Base-by-base conservation (phyloP, 2,797 vertebrate species). In the Myotis pilosus region DNA sequence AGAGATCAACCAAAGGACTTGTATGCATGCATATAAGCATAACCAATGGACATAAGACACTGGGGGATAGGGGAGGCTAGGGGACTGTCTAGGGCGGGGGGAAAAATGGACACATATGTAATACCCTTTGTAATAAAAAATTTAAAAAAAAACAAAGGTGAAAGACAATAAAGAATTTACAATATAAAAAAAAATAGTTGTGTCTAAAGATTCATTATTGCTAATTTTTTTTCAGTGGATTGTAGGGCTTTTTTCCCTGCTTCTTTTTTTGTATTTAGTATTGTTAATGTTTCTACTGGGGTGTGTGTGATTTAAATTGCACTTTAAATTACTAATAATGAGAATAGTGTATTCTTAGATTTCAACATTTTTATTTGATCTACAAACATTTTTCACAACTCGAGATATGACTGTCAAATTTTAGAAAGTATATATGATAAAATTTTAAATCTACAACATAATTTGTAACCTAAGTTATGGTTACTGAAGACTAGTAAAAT, bases 291-390 rank as follows among this genome's bases (percentile, higher is more conserved):
- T 87, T 87, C 22, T 74, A 30, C 8, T n/a, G 60, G 53, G 1
- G 22, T 72, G 23, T n/a, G 8, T 81, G 30, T 53, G 33, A 89
- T 75, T 79, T 95, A 85, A 75, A 30, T 51, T 75, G 23, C 68
- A 47, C 16, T 89, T 85, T 66, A 78, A 89, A 33, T 81, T 81
- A 33, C 75, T 91, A 55, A 55, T 75, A 69, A 79, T 8, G 53
- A 94, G 64, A 79, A 62, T 10, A 60, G 3, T 82, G 33, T 80
- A 62, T 78, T 85, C 53, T 64, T 75, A 68, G 25, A 74, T 68
- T 36, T 57, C 33, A 89, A 9, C 47, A 49, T 60, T 95, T 92
- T 75, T 80, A 95, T 68, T 92, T 92, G 44, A 60, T 38, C 64
- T 84, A 9, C 23, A 84, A 47, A 55, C 55, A 62, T 78, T 94